Base-by-base conservation (phyloP, 30 jellyfish, hydroid and myxozoan genomes). In the Pelagia noctiluca region DNA sequence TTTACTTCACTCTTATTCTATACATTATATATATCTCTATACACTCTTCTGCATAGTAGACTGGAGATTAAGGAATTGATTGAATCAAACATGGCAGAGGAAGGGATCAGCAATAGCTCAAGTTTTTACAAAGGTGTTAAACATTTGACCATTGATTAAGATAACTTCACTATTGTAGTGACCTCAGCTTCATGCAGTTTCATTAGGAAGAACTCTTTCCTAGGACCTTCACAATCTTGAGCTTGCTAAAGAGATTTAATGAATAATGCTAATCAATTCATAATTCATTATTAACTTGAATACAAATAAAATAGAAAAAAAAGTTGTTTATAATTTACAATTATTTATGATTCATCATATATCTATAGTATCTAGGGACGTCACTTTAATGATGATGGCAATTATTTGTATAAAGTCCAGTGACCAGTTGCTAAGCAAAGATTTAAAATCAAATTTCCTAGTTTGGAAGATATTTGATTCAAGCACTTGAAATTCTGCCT, bases 181-280 rank as follows among this genome's bases (percentile, higher is more conserved):
- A 69, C 90, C 31, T 32, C 48, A 54, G 63, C 48, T 23, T 37
- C 82, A 36, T 83, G 36, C 82, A 79, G 35, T 83, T 61, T 79
- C 71, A 79, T 25, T 31, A 63, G 28, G 83, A 79, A 79, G 60
- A 79, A 63, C 80, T 79, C 82, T 64, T 60, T 79, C 1, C 90
- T 37, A 54, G 90, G 83, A 23, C 90, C 90, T 3, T 83, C 90
- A 64, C 63, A 64, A 22, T 76, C 88, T 33, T 49, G 18, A 26
- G 88, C 88, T 31, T 34, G 62, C 88, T 76, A 38, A 2, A 42
- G 25, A 70, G 35, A 22, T 5, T 5, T 42, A 42, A 26, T 19
- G 23, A 57, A 57, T 57, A 26, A 57, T 42, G 57, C 12, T 42
- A 5, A 42, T 8, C 57, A 42, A 42, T 42, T 42, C 57, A 42